Evolutionary conservation across 2,888 invertebrate species (phyloP).

Genomic region (Steromphala cineraria): DNA sequence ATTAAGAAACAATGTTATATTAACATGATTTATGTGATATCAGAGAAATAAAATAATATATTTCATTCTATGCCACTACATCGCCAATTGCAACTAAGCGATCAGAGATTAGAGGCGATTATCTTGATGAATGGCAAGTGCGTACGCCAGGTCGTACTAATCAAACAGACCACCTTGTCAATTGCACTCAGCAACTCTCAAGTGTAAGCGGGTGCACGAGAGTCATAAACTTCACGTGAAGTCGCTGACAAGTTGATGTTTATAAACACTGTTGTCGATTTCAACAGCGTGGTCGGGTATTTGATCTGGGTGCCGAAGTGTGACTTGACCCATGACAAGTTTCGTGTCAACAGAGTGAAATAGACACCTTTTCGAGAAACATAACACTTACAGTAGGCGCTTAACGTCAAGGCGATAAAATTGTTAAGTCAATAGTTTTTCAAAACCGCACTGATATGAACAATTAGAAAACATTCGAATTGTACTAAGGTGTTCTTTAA

Average conservation of each 20-base stretch:
- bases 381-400: neutral
- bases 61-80: no score
- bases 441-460: neutral
- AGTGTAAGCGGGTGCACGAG: neutral
- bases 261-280: conserved; percentile 3
- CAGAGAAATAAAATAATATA: no score
- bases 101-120: no score
- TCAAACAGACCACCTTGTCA: neutral
- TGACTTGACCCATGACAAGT: neutral
- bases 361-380: neutral
- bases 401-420: neutral
- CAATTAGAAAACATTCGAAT: neutral
- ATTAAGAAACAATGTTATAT: no score
- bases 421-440: neutral
- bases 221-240: neutral
- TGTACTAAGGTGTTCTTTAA: neutral
- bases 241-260: neutral
- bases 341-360: neutral
- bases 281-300: neutral
- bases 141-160: no score
- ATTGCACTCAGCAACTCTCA: neutral
- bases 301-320: neutral
- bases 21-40: no score
- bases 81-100: no score
- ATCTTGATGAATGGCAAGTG: no score